Evolutionary conservation across 2,113 vertebrate genomes (phyloP).

Genomic region (Lophotis ruficrista): DNA sequence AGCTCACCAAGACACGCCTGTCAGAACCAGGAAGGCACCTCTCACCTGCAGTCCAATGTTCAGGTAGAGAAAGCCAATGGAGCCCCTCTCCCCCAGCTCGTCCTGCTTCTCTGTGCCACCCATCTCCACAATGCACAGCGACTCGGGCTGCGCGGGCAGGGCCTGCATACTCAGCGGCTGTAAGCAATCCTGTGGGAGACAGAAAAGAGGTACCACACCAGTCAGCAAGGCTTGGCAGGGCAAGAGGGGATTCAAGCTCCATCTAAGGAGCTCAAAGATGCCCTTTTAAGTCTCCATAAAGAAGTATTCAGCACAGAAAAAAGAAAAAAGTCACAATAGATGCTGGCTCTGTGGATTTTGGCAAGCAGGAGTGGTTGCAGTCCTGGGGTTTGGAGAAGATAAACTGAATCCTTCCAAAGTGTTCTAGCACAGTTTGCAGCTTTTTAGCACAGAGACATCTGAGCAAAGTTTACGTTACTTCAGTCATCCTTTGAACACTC

Average conservation of each 20-base stretch:
- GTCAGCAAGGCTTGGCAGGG: not conserved
- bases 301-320: not conserved
- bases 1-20: not conserved
- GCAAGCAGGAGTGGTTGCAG: not conserved
- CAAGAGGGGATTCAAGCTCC: not conserved
- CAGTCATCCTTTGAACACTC: not conserved
- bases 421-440: not conserved
- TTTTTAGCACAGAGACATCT: not conserved
- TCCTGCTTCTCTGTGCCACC: slow-evolving; percentile 97
- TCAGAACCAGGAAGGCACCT: not conserved
- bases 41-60: slow-evolving; percentile 97
- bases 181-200: slow-evolving; percentile 85
- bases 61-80: slow-evolving; percentile 95
- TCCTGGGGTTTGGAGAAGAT: not conserved
- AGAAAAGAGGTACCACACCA: not conserved
- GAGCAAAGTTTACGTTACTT: not conserved
- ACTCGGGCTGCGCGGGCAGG: slow-evolving; percentile 94
- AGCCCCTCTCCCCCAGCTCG: slow-evolving; percentile 92
- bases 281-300: not conserved
- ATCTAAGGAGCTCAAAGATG: not conserved
- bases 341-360: not conserved
- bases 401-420: not conserved
- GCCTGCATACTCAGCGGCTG: slow-evolving; percentile 98
- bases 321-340: not conserved
- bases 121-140: slow-evolving; percentile 98